Percentiles rank a stretch among this genome's conserved stretches.
phyloP scores from a whole-genome alignment of 2,797 vertebrate species.

The Tapirus indicus region DNA sequence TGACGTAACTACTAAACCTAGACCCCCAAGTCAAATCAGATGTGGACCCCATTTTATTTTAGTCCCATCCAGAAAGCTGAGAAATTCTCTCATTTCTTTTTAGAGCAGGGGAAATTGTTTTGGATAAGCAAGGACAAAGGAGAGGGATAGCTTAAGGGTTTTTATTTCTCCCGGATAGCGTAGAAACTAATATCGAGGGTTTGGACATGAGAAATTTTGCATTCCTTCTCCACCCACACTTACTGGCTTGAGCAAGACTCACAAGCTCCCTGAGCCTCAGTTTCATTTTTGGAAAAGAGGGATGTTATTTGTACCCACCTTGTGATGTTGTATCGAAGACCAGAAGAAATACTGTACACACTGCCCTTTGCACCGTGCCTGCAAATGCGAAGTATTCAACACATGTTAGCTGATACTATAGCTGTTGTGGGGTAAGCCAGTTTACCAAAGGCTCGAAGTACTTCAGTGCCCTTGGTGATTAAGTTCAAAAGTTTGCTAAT shows the following conservation, averaged over 20 bases:
- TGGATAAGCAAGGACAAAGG: background rate
- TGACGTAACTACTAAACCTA: background rate
- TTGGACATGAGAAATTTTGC: background rate
- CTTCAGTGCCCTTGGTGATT: background rate
- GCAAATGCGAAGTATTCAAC: background rate
- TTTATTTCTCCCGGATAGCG: background rate
- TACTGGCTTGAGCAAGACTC: background rate
- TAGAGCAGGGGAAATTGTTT: background rate
- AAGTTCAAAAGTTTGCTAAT: background rate
- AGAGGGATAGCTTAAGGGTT: accelerated
- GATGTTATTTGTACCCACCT: background rate
- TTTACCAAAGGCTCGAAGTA: background rate
- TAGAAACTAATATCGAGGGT: background rate
- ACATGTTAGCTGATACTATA: background rate
- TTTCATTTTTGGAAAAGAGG: background rate
- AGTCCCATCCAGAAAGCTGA: background rate
- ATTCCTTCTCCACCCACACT: background rate
- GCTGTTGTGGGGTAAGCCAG: background rate
- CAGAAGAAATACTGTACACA: background rate
- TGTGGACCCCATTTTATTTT: background rate
- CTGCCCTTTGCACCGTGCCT: accelerated
- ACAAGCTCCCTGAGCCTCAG: background rate
- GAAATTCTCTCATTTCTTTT: background rate
- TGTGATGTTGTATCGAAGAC: background rate
- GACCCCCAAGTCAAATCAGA: background rate